phyloP scores from a whole-genome alignment of 2,888 invertebrate genomes.

The Hypena proboscidalis region DNA sequence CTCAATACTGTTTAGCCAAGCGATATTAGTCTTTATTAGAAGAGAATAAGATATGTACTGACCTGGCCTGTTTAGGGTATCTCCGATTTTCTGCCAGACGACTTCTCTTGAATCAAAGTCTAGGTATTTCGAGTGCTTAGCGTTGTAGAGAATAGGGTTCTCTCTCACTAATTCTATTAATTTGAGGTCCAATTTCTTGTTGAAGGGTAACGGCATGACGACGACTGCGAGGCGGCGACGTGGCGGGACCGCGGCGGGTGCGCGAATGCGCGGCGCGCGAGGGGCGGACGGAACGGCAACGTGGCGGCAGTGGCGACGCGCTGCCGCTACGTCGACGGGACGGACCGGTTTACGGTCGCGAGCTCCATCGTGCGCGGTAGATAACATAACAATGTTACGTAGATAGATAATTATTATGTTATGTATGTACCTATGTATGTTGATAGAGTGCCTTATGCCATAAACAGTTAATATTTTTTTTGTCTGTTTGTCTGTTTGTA shows the following conservation, averaged over 20 bases:
- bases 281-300: conserved; percentile 43
- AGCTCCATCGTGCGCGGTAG: no score
- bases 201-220: conserved; percentile 70
- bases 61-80: conserved; percentile 66
- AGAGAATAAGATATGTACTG: conserved; percentile 37
- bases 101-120: conserved; percentile 69
- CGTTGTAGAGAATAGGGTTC: conserved; percentile 65
- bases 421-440: no score
- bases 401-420: no score
- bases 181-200: conserved; percentile 63
- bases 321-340: conserved; percentile 9
- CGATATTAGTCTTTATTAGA: neutral
- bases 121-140: conserved; percentile 64
- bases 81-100: conserved; percentile 76
- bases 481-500: no score
- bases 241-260: conserved; percentile 41
- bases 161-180: conserved; percentile 65
- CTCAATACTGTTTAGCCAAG: neutral
- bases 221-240: conserved; percentile 31
- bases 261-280: conserved; percentile 34
- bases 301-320: conserved; percentile 29
- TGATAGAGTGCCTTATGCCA: no score
- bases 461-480: no score
- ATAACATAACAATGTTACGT: no score
- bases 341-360: conserved; percentile 39